Base-by-base conservation (phyloP, 2,113 vertebrate species). In the Excalfactoria chinensis region DNA sequence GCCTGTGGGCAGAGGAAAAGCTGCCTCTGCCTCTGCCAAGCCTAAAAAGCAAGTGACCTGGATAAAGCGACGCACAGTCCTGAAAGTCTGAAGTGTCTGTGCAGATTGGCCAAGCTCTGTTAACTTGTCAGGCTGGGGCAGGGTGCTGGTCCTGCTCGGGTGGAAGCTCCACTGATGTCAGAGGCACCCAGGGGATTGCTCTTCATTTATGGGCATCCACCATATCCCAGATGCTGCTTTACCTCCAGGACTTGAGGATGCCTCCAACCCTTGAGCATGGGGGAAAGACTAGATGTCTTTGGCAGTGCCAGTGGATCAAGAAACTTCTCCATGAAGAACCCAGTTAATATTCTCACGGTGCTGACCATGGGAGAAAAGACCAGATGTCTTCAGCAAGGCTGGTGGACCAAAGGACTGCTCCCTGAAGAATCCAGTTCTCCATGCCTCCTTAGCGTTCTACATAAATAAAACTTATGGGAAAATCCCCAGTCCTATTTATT, bases 241-340 rank as follows among this genome's bases (percentile, higher is more conserved):
- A 2, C 37, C 71, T 11, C 35, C 58, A 0, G 1, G 2, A 6
- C 2, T 56, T 1, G 0, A 6, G n/a, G 35, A n/a, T 56, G 19
- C 25, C 15, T 17, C 76, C 73, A 1, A 22, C 8, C 5, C 35
- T 2, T 5, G 37, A 64, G 46, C 7, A 9, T 0, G 3, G 9
- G 58, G 69, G 16, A 74, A 28, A 28, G 37, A 34, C 3, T 35
- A 77, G 20, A 72, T 30, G 20, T 63, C 82, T 86, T 70, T 51
- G 22, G 40, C 37, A 73, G 46, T 13, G 64, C 37, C 41, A 17
- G 13, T 12, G 11, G 37, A 34, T 26, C 22, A 37, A 62, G 46
- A 19, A 37, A 46, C 41, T 8, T 16, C 41, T 46, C 43, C 56
- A 12, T 34, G 44, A 26, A 35, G 72, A 60, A 34, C 18, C 16